A percentile compares a stretch with the other conserved stretches of the same genome.
Evolutionary conservation across 2,888 invertebrate genomes (phyloP).

Genomic region (Pharmacophagus antenor): DNA sequence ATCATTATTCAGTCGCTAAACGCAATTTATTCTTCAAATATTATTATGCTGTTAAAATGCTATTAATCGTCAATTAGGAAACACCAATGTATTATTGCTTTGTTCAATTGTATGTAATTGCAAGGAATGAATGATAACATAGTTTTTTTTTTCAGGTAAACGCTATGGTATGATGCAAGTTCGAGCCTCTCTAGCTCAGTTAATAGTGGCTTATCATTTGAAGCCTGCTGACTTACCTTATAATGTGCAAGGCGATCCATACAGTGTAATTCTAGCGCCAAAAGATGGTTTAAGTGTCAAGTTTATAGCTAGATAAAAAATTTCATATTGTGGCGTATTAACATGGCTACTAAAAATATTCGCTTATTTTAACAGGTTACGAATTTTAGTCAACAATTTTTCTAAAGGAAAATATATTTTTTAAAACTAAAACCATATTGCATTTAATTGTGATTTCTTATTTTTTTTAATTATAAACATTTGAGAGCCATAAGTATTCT

Average conservation of each 20-base stretch:
- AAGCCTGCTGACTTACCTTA: constrained; percentile 44
- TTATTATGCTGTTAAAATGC: no score
- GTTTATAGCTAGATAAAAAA: constrained; percentile 45
- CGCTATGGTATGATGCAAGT: constrained; percentile 66
- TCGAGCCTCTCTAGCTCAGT: constrained; percentile 57
- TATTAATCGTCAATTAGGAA: no score
- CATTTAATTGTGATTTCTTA: neutral
- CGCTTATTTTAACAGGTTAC: neutral
- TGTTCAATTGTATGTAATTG: no score
- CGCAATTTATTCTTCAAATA: no score
- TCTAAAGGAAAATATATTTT: neutral
- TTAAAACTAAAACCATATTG: neutral
- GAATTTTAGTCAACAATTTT: neutral
- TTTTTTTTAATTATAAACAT: neutral
- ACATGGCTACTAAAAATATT: neutral
- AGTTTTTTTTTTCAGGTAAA: constrained; percentile 53
- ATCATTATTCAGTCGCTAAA: no score
- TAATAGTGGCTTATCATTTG: constrained; percentile 50
- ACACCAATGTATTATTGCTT: no score
- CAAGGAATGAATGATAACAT: no score
- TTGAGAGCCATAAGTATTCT: neutral
- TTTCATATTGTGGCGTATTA: neutral
- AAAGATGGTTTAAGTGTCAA: constrained; percentile 49
- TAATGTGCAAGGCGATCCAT: constrained; percentile 45
- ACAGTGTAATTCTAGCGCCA: constrained; percentile 51